Evolutionary conservation across 1,140 invertebrate species (phyloP).

Genomic region (Meloidogyne exigua): DNA sequence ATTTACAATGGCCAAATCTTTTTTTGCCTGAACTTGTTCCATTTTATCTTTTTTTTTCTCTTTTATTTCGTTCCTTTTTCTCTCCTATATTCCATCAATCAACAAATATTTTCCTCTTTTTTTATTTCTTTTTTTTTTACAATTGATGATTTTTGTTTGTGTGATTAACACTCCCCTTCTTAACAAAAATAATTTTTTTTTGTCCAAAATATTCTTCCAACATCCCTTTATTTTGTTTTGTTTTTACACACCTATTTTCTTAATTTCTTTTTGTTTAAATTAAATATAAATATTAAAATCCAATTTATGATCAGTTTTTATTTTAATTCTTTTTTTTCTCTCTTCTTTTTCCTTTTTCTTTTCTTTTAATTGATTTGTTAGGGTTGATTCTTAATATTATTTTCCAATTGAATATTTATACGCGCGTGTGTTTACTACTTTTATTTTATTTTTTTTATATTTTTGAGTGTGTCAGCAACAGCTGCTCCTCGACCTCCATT

Average conservation of each 20-base stretch:
- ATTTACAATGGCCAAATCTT: neutral
- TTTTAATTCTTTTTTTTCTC: neutral
- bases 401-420: no score
- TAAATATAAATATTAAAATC: no score
- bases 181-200: neutral
- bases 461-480: neutral
- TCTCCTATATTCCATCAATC: neutral
- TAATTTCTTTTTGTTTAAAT: no score
- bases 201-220: neutral
- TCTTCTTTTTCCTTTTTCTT: neutral
- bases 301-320: no score
- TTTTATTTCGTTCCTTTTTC: no score
- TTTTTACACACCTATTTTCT: no score
- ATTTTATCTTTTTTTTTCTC: neutral
- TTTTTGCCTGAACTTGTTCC: neutral
- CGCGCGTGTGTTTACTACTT: conserved; percentile 1
- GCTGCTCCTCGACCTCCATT: neutral
- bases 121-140: neutral
- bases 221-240: neutral
- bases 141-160: neutral
- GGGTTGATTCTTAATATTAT: neutral
- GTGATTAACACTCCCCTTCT: neutral
- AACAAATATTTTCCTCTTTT: neutral
- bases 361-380: neutral
- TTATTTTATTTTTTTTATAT: neutral